phyloP scores from a whole-genome alignment of 2,888 invertebrate genomes.

The Pteria penguin region DNA sequence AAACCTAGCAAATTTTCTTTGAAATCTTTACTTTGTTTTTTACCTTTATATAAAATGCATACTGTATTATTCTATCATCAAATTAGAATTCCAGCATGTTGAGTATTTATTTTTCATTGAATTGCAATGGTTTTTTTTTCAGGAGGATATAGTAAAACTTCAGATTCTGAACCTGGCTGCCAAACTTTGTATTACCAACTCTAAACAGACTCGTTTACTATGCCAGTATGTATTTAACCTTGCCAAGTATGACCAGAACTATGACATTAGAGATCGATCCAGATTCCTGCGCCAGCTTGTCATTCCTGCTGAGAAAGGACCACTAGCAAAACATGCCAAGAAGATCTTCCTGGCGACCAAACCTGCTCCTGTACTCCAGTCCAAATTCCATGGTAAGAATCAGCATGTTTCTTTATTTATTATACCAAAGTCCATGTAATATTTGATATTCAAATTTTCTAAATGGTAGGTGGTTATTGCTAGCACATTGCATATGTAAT shows the following conservation, averaged over 20 bases:
- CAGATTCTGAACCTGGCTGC: slow-evolving; percentile 97
- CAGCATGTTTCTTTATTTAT: too few relatives aligned
- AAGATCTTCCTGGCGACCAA: slow-evolving; percentile 94
- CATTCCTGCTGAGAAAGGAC: slow-evolving; percentile 83
- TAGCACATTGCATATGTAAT: too few relatives aligned
- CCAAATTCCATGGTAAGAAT: slow-evolving; percentile 82
- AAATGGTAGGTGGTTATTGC: too few relatives aligned
- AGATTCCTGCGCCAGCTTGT: slow-evolving; percentile 92
- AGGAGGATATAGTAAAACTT: slow-evolving; percentile 96
- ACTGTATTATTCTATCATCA: background rate
- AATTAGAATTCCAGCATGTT: background rate
- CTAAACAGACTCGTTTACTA: slow-evolving; percentile 90
- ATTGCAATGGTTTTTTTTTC: slow-evolving; percentile 67
- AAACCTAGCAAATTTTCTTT: too few relatives aligned
- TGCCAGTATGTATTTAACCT: slow-evolving; percentile 95
- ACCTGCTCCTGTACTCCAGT: slow-evolving; percentile 94
- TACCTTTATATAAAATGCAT: background rate
- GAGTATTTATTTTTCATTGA: background rate
- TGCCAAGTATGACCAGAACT: slow-evolving; percentile 97
- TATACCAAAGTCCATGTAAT: too few relatives aligned
- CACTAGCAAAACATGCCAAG: slow-evolving; percentile 86
- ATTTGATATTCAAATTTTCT: too few relatives aligned
- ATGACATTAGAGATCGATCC: slow-evolving; percentile 97
- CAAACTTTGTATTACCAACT: slow-evolving; percentile 93
- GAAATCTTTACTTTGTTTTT: background rate